A percentile compares a stretch with the other conserved stretches of the same genome.
phyloP scores from a whole-genome alignment of 2,888 invertebrate species.

The Bellardia bayeri region DNA sequence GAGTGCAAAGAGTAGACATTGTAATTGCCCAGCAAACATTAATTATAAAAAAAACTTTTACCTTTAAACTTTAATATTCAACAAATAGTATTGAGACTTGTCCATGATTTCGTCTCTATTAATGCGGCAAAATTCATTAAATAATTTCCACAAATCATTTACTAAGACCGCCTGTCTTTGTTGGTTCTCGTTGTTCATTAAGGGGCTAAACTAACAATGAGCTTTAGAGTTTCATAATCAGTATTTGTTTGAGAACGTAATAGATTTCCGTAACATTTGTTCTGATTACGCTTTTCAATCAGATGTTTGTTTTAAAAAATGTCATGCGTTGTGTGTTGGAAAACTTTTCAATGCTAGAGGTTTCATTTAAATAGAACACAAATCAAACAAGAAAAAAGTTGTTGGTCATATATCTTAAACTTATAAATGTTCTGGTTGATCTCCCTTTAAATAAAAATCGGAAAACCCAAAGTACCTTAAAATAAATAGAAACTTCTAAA shows the following conservation, averaged over 20 bases:
- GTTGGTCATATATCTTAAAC: conserved; percentile 49
- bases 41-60: no score
- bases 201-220: no score
- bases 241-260: conserved; percentile 14
- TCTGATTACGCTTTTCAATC: conserved; percentile 36
- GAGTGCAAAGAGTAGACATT: no score
- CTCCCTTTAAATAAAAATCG: conserved; percentile 29
- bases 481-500: conserved; percentile 40
- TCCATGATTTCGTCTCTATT: no score
- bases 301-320: conserved; percentile 10
- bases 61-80: no score
- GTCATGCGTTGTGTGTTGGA: neutral
- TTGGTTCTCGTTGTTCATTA: no score
- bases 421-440: conserved; percentile 66
- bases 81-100: no score
- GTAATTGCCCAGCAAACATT: no score
- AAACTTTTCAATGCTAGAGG: neutral
- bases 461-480: neutral
- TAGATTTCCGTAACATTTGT: conserved; percentile 56
- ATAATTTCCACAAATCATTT: no score
- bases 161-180: no score
- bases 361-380: conserved; percentile 24
- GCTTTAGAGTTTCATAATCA: neutral
- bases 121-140: no score
- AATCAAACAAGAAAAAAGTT: conserved; percentile 38